A percentile compares a stretch with the other conserved stretches of the same genome.
These are phyloP conservation scores for Phorcus lineatus DNA, from an alignment of 2,888 invertebrate species.

Conservation along the genomic window DNA sequence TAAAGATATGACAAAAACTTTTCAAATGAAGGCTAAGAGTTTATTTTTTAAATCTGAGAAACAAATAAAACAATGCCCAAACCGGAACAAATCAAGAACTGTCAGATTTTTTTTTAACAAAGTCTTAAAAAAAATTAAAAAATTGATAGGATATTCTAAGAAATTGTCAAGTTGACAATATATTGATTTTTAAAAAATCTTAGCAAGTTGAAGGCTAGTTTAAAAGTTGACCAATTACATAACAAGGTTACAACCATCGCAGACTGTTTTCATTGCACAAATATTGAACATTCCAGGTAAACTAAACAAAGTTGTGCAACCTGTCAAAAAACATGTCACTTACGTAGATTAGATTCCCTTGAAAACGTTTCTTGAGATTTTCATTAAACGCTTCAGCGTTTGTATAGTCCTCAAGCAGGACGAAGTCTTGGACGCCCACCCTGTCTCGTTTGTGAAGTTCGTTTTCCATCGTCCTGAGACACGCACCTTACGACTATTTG, in stretches of 20 bases:
- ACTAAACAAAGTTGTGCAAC: background rate
- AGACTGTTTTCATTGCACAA: background rate
- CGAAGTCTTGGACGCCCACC: conserved; percentile 93
- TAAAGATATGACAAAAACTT: no score
- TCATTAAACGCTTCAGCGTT: conserved; percentile 89
- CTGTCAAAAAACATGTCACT: conserved; percentile 75
- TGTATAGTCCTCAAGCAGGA: conserved; percentile 89
- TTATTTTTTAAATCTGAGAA: no score
- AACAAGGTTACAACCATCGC: background rate
- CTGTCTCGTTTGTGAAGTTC: conserved; percentile 83
- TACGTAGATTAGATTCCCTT: conserved; percentile 92
- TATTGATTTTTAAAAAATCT: no score
- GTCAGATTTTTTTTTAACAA: no score
- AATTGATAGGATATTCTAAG: no score
- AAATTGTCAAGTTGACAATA: no score
- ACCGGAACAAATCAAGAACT: no score
- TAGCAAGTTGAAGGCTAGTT: no score
- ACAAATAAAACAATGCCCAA: no score
- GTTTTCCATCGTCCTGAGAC: conserved; percentile 68
- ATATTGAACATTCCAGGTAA: background rate
- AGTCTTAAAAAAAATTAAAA: no score
- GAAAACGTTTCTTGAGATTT: conserved; percentile 90
- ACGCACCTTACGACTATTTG: background rate
- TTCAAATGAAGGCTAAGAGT: no score
- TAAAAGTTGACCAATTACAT: background rate